Evolutionary conservation across 2,113 vertebrate species (phyloP), one percentile per base, ranked within the genome.

Genomic region (Lophius piscatorius): DNA sequence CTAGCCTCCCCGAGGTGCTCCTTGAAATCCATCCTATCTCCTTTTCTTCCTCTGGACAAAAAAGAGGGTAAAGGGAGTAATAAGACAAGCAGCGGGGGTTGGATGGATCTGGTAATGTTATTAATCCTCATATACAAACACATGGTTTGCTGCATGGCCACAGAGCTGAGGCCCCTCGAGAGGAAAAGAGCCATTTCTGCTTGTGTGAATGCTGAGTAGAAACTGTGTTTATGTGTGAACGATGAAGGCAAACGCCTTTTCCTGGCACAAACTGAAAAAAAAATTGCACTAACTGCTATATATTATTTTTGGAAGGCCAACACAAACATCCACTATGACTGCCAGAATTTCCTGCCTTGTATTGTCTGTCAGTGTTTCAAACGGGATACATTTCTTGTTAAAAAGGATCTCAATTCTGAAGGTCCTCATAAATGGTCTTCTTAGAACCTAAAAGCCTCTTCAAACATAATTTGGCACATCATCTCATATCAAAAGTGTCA

Each of bases 111-210:
- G 21, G 70, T 82, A 36, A 79, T 79, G 79, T 79, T 76, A 86
- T 85, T 82, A 77, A 74, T 64, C 61, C 81, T 80, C 74, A 65
- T 81, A 66, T 64, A 87, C 85, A 78, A 63, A 85, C 80, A 82
- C 85, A 83, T 56, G 80, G 63, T 42, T 67, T 7, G 42, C 75
- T 61, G 54, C 57, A 60, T 49, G 61, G 66, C 49, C 68, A 63
- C 76, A 39, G 72, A 84, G 82, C 80, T 80, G 63, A 78, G 50
- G 68, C 56, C 56, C 80, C 49, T 10, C 70, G 8, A 22, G 72
- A 59, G 67, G 51, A 18, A 28, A 23, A 45, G 63, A 74, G 63
- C 40, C 66, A 45, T 74, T 70, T 76, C 50, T 66, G 72, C 49
- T 31, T 35, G 22, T 50, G 47, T 59, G 14, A 59, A 41, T 29